Evolutionary conservation across 2,797 vertebrate species (phyloP), one percentile per base, ranked within the genome.

Genomic region (Bradypus variegatus): DNA sequence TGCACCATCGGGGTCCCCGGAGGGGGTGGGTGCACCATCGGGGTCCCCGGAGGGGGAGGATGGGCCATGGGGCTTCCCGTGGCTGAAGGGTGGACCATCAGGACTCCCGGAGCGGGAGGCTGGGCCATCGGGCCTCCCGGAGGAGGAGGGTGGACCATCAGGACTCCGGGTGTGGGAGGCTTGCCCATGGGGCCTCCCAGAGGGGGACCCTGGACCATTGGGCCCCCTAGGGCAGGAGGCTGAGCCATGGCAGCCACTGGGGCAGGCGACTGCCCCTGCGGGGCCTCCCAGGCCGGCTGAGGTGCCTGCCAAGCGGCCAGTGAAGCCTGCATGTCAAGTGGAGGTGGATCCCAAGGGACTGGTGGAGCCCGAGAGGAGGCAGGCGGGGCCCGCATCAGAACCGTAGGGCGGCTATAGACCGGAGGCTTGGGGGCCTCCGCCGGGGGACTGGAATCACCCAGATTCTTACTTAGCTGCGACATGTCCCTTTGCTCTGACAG

Each of bases 391-490:
- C 95, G 93, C 95, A 96, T 96, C 92, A 96, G 95, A 75, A 96
- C 96, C 27, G 95, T 96, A 45, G 95, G 95, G 76, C 95, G 96
- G 95, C 94, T 96, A 90, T 96, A 94, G 93, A 92, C 91, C 25
- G 92, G 79, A n/a, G 93, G 94, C 94, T 93, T 89, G 55, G 96
- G 94, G 55, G 85, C 90, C 90, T 95, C 95, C 41, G 86, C 55
- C 12, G 94, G 94, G 93, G 95, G 96, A 89, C 95, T 95, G 65
- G 95, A 80, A 25, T 95, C 96, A 70, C 95, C 96, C 95, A 53
- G 21, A 91, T 93, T 96, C 92, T 95, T 96, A 95, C 96, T 96
- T 94, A 89, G 94, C 96, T 96, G 95, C 79, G 96, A 96, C 96
- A 95, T 95, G 94, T 96, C 95, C 94, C 77, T 91, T 80, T 36